These are phyloP conservation scores for Kryptopterus vitreolus DNA, from an alignment of 2,797 vertebrate genomes.

Conservation along the genomic window DNA sequence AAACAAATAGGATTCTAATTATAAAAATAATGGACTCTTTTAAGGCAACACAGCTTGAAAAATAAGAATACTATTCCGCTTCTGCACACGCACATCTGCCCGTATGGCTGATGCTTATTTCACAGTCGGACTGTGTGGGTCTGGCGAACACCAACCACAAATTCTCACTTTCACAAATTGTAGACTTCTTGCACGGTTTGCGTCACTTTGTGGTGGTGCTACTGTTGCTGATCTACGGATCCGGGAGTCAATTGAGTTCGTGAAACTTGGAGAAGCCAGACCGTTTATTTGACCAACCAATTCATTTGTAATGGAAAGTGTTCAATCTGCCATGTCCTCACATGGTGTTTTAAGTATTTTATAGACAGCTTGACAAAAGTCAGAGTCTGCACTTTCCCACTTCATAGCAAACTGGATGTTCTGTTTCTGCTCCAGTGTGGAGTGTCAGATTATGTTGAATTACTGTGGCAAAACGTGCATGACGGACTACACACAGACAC, in stretches of 20 bases:
- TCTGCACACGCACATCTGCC: slow-evolving; percentile 68
- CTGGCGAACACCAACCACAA: slow-evolving; percentile 63
- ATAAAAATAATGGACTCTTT: slow-evolving; percentile 46
- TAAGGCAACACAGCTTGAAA: slow-evolving; percentile 44
- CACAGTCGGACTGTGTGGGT: slow-evolving; percentile 59
- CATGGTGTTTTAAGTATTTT: slow-evolving; percentile 29
- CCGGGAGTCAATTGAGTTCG: slow-evolving; percentile 26
- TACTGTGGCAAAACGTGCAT: slow-evolving; percentile 56
- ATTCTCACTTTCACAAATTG: slow-evolving; percentile 77
- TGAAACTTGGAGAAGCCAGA: slow-evolving; percentile 24
- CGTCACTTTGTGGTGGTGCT: slow-evolving; percentile 61
- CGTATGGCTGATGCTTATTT: slow-evolving; percentile 58
- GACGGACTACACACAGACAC: background rate
- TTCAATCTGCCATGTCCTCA: slow-evolving; percentile 29
- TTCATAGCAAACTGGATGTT: slow-evolving; percentile 53
- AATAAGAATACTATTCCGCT: slow-evolving; percentile 27
- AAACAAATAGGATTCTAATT: slow-evolving; percentile 57
- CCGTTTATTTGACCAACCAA: slow-evolving; percentile 8
- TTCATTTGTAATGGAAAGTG: slow-evolving; percentile 34
- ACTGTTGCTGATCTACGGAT: slow-evolving; percentile 37
- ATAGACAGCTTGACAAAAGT: slow-evolving; percentile 37
- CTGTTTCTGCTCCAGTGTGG: slow-evolving; percentile 34
- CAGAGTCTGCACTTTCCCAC: slow-evolving; percentile 22
- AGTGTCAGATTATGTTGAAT: slow-evolving; percentile 68
- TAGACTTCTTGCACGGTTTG: slow-evolving; percentile 69